Evolutionary conservation across 2,888 invertebrate genomes (phyloP).

Genomic region (Parapristionchus giblindavisi): DNA sequence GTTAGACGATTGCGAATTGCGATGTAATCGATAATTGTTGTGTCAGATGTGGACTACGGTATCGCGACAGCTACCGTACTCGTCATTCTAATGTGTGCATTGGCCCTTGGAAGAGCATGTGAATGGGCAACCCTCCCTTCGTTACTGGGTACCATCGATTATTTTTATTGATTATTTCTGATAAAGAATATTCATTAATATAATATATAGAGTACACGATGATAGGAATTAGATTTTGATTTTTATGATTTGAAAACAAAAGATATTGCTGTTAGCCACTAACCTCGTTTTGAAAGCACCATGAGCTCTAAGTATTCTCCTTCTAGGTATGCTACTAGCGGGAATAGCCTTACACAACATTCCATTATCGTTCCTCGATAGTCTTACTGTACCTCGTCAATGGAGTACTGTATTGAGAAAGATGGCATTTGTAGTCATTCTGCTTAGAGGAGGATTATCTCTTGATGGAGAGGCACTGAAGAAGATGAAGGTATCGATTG

Average conservation of each 20-base stretch:
- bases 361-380: neutral
- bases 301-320: too few relatives aligned
- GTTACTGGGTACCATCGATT: neutral
- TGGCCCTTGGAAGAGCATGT: neutral
- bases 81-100: neutral
- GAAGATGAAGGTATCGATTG: constrained; percentile 30
- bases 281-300: too few relatives aligned
- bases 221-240: neutral
- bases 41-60: neutral
- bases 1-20: neutral
- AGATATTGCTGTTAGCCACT: too few relatives aligned
- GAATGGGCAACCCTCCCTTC: constrained; percentile 21
- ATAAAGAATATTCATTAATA: neutral
- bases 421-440: constrained; percentile 18
- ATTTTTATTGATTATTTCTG: too few relatives aligned
- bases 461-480: constrained; percentile 25
- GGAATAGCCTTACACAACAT: constrained; percentile 15
- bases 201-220: neutral
- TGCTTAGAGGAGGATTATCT: constrained; percentile 20
- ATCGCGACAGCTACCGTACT: constrained; percentile 25
- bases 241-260: too few relatives aligned
- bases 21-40: neutral
- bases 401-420: constrained; percentile 23
- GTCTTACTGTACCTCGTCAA: constrained; percentile 14
- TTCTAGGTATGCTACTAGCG: constrained; percentile 9